These are phyloP conservation scores for Ptilonorhynchus violaceus DNA, from an alignment of 2,113 vertebrate species.

Conservation along the genomic window DNA sequence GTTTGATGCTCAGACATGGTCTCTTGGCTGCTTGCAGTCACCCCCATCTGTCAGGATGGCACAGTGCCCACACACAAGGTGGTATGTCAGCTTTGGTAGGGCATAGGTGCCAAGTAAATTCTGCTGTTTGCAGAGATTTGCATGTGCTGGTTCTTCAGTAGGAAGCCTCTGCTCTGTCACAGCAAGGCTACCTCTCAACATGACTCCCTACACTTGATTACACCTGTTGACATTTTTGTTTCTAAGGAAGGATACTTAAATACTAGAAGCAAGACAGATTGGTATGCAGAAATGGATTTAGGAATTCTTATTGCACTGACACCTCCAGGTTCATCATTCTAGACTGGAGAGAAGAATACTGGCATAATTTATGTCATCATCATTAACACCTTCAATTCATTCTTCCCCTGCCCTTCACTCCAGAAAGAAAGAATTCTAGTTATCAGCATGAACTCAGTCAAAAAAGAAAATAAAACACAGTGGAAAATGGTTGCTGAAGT, in stretches of 20 bases:
- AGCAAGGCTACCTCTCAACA: constrained; percentile 27
- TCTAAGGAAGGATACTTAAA: background rate
- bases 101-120: constrained; percentile 62
- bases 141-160: constrained; percentile 19
- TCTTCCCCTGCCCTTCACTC: background rate
- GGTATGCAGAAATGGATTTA: background rate
- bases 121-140: constrained; percentile 47
- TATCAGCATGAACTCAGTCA: background rate
- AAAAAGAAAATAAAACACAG: background rate
- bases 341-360: background rate
- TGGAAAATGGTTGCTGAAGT: background rate
- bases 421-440: background rate
- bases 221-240: constrained; percentile 8
- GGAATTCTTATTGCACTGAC: background rate
- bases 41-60: constrained; percentile 73
- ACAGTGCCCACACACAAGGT: constrained; percentile 66
- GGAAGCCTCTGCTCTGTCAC: constrained; percentile 36
- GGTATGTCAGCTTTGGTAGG: constrained; percentile 47
- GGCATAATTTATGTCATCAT: background rate
- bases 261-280: background rate
- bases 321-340: background rate
- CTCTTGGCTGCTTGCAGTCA: constrained; percentile 49
- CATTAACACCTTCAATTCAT: background rate
- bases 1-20: constrained; percentile 68
- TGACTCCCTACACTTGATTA: background rate